A percentile compares a stretch with the other conserved stretches of the same genome.
Conservation (phyloP, 2,797 vertebrate genomes). For the Rhodeus uyekii region DNA sequence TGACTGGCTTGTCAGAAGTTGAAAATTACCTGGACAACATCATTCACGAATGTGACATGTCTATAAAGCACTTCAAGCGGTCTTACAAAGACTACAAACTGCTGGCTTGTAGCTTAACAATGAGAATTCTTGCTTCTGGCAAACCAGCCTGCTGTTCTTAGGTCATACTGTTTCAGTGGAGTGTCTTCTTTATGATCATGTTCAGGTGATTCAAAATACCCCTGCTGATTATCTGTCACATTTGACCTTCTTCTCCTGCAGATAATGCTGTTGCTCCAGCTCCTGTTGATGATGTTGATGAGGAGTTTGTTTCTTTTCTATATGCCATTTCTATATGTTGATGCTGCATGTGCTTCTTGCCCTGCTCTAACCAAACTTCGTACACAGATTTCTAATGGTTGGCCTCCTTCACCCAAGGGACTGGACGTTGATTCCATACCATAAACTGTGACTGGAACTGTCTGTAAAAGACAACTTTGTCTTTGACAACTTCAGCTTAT, state of each 20-base stretch:
- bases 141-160: not conserved
- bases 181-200: not conserved
- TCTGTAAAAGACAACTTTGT: not conserved
- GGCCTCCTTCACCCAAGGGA: not conserved
- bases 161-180: not conserved
- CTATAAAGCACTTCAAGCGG: not conserved
- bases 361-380: not conserved
- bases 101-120: not conserved
- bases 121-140: not conserved
- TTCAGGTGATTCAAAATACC: not conserved
- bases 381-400: not conserved
- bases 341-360: not conserved
- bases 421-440: not conserved
- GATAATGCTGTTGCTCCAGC: not conserved
- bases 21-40: not conserved
- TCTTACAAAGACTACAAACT: not conserved
- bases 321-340: not conserved
- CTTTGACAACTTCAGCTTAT: not conserved
- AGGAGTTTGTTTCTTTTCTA: not conserved
- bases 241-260: not conserved
- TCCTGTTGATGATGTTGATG: not conserved
- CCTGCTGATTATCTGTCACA: not conserved
- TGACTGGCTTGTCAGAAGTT: not conserved
- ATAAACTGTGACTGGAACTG: not conserved
- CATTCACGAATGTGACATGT: not conserved